Evolutionary conservation across 2,113 vertebrate genomes (phyloP).

Genomic region (Perca fluviatilis): DNA sequence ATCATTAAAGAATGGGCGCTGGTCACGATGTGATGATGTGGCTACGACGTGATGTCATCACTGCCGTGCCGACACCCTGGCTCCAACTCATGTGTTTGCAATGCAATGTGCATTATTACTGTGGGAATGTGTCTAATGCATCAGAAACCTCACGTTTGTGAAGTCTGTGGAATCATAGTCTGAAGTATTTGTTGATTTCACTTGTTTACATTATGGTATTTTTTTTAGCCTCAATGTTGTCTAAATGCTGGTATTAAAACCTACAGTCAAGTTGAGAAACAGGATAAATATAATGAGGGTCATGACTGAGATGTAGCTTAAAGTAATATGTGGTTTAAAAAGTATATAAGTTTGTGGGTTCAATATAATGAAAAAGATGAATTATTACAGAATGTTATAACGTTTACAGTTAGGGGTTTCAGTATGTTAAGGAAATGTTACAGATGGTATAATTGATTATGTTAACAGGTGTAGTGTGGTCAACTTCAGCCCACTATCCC

Average conservation of each 20-base stretch:
- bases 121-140: constrained; percentile 27
- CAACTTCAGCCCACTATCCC: background rate
- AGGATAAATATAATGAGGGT: background rate
- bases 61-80: constrained; percentile 46
- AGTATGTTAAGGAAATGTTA: background rate
- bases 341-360: background rate
- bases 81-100: constrained; percentile 64
- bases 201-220: background rate
- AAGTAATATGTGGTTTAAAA: background rate
- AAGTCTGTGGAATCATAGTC: background rate
- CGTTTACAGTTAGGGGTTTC: background rate
- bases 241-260: constrained; percentile 2
- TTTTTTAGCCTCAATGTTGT: background rate
- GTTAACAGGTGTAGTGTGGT: background rate
- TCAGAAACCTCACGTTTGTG: constrained; percentile 22
- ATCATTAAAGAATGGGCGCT: constrained; percentile 51
- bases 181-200: background rate
- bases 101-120: constrained; percentile 31
- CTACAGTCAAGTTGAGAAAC: constrained; percentile 2
- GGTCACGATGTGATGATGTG: constrained; percentile 61
- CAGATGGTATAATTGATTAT: background rate
- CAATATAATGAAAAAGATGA: background rate
- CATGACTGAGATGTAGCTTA: background rate
- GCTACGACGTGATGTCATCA: constrained; percentile 49
- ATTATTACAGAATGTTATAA: background rate